These are phyloP conservation scores for Macroteleia sp. DNA, from an alignment of 2,888 invertebrate species.

Conservation along the genomic window DNA sequence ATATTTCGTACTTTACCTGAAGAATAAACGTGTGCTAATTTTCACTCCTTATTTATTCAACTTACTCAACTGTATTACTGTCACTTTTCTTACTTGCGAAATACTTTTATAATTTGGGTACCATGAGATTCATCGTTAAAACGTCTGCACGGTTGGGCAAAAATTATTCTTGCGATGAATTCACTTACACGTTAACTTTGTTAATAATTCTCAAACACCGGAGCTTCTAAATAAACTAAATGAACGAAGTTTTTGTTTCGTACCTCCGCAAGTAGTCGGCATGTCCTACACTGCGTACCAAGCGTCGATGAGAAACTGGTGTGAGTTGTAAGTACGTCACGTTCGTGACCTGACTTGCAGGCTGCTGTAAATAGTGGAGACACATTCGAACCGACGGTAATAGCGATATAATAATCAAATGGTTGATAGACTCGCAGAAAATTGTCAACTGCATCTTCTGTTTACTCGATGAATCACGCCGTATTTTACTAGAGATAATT, in stretches of 20 bases:
- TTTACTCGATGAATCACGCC: background rate
- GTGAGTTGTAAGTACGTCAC: constrained; percentile 49
- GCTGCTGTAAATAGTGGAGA: constrained; percentile 45
- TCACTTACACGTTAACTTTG: background rate
- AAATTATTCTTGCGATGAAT: background rate
- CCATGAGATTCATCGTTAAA: background rate
- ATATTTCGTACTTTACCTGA: constrained; percentile 5
- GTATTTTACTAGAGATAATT: constrained; percentile 5
- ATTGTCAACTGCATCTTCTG: constrained; percentile 2
- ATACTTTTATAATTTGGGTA: constrained; percentile 12
- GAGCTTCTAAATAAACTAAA: background rate
- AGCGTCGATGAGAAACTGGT: constrained; percentile 51
- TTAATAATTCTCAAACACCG: background rate
- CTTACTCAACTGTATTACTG: constrained; percentile 34
- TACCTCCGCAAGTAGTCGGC: constrained; percentile 5
- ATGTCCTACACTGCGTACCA: constrained; percentile 34
- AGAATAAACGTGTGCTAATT: constrained; percentile 24
- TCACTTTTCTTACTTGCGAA: constrained; percentile 39
- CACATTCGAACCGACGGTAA: constrained; percentile 38
- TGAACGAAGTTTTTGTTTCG: constrained; percentile 17
- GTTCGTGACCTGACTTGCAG: constrained; percentile 53
- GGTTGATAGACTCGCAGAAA: constrained; percentile 5
- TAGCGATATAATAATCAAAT: constrained; percentile 36
- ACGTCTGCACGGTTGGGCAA: background rate
- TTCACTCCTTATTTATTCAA: constrained; percentile 19